phyloP scores from a whole-genome alignment of 2,113 vertebrate genomes.

The Phycodurus eques region DNA sequence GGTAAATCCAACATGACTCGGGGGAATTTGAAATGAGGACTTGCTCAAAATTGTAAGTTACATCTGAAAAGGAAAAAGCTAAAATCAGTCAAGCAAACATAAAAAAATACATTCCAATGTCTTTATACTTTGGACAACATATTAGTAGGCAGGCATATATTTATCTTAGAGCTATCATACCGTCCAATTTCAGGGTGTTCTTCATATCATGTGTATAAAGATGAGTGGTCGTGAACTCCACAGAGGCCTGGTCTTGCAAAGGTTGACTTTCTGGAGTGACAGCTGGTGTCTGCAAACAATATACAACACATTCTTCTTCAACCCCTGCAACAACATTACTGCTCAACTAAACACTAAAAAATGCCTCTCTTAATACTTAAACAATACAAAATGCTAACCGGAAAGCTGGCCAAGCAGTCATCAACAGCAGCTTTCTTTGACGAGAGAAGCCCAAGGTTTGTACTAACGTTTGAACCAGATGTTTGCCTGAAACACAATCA shows the following conservation, averaged over 20 bases:
- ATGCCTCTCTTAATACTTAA: background rate
- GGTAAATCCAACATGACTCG: slow-evolving; percentile 82
- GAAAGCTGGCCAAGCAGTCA: slow-evolving; percentile 37
- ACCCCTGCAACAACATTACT: background rate
- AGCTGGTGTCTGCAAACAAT: slow-evolving; percentile 43
- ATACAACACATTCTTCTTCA: background rate
- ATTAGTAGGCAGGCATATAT: background rate
- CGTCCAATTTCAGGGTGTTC: slow-evolving; percentile 47
- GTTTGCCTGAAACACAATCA: slow-evolving; percentile 56
- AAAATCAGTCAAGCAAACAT: background rate
- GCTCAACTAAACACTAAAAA: background rate
- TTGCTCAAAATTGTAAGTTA: slow-evolving; percentile 82
- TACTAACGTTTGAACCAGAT: slow-evolving; percentile 46
- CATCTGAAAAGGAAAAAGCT: slow-evolving; percentile 68
- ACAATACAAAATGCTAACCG: slow-evolving; percentile 42
- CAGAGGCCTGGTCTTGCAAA: slow-evolving; percentile 43
- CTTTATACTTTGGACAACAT: background rate
- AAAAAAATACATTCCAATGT: background rate
- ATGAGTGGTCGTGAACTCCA: slow-evolving; percentile 67
- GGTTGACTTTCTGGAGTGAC: slow-evolving; percentile 54
- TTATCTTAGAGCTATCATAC: slow-evolving; percentile 17
- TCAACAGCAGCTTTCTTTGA: slow-evolving; percentile 51
- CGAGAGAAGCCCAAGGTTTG: slow-evolving; percentile 36
- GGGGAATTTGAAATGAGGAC: slow-evolving; percentile 81
- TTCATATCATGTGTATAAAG: slow-evolving; percentile 49